Evolutionary conservation across 2,113 vertebrate species (phyloP), one percentile per base, ranked within the genome.

Genomic region (Anhinga anhinga): DNA sequence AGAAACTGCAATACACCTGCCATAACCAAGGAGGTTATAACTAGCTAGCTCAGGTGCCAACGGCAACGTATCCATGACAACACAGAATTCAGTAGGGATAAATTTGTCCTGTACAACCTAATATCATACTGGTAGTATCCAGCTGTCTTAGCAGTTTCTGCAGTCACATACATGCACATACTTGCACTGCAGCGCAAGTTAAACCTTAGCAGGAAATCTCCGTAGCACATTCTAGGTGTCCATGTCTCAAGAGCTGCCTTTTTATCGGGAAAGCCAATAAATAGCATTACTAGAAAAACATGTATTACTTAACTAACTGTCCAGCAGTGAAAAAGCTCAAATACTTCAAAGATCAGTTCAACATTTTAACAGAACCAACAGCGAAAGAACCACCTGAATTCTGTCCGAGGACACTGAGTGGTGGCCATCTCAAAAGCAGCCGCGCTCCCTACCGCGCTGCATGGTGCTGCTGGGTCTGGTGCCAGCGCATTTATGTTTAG

Each of bases 381-480:
- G 53, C 7, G 34, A 61, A 32, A 73, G 34, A 0, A 1, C 3
- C 32, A 3, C 5, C 32, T 50, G 47, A 78, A n/a, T 42, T 49
- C 50, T 38, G 13, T 6, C 13, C 7, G 6, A 62, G 26, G 11
- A 53, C 5, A 11, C 1, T 3, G 34, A 44, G 7, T 10, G 8
- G 18, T 56, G 30, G 15, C 34, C 18, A 17, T 52, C 76, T 80
- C 38, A 69, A 30, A 29, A 83, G 42, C 40, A 61, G 58, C 36
- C 80, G 20, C 29, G 6, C 32, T 27, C 77, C 27, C 84, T 34
- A 70, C 32, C 34, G 34, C 30, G 50, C 11, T 4, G n/a, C n/a
- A 10, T 1, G 62, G 15, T 2, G 25, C 19, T 23, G 61, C 5
- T 70, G 2, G 15, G 30, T 67, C 85, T 72, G 56, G 20, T 59